A percentile compares a stretch with the other conserved stretches of the same genome.
Conservation (phyloP, 2,113 vertebrate genomes). For the Platysternon megacephalum region DNA sequence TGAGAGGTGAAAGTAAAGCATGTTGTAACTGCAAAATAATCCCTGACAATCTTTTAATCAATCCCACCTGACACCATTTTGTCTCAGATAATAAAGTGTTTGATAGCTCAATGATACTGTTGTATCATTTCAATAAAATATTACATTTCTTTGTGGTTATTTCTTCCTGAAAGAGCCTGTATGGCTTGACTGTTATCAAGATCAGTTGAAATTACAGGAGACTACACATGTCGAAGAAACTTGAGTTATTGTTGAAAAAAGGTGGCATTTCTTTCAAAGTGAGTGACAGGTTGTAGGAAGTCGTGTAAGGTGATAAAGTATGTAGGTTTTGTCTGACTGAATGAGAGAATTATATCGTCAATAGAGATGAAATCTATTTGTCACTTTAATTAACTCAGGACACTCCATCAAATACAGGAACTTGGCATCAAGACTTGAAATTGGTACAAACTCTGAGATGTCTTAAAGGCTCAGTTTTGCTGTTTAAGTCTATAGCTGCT, state of each 20-base stretch:
- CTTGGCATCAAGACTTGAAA: constrained; percentile 16
- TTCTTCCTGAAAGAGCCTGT: background rate
- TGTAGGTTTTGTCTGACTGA: background rate
- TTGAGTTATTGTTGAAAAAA: background rate
- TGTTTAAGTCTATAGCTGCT: background rate
- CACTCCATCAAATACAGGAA: constrained; percentile 5
- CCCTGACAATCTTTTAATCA: background rate
- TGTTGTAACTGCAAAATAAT: background rate
- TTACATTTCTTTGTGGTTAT: background rate
- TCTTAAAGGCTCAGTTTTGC: background rate
- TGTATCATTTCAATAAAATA: background rate
- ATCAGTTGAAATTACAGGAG: constrained; percentile 31
- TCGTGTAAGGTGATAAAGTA: constrained; percentile 21
- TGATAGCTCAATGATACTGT: background rate
- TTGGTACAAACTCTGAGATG: background rate
- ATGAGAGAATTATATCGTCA: background rate
- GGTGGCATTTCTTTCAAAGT: constrained; percentile 10
- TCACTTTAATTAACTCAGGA: constrained; percentile 33
- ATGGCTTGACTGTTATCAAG: background rate
- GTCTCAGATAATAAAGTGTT: background rate
- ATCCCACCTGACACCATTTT: background rate
- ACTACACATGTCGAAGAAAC: background rate
- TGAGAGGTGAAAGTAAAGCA: background rate
- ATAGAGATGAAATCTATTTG: background rate
- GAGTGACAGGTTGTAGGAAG: constrained; percentile 34